Evolutionary conservation across 2,888 invertebrate species (phyloP).

Genomic region (Synanthedon myopaeformis): DNA sequence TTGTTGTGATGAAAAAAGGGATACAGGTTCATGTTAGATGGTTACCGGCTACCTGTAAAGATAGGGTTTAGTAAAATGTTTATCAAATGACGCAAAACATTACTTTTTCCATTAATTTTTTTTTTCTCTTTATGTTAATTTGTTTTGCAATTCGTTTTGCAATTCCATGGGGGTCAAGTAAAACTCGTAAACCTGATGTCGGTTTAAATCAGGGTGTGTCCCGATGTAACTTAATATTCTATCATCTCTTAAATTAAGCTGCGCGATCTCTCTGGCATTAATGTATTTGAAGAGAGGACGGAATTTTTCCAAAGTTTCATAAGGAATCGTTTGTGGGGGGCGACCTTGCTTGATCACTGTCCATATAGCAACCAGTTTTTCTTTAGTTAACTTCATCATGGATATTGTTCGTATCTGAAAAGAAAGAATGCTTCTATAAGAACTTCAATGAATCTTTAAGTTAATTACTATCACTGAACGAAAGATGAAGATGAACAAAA

Average conservation of each 20-base stretch:
- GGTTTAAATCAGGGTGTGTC: slow-evolving; percentile 43
- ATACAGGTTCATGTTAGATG: no score
- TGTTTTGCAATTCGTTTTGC: no score
- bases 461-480: no score
- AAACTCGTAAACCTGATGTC: slow-evolving; percentile 41
- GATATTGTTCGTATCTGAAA: slow-evolving; percentile 48
- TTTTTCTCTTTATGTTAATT: no score
- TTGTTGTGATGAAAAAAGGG: no score
- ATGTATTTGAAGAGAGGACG: slow-evolving; percentile 53
- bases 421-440: not conserved
- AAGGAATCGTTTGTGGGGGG: slow-evolving; percentile 16
- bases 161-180: not conserved
- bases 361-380: slow-evolving; percentile 49
- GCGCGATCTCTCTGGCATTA: slow-evolving; percentile 44
- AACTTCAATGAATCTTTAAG: no score
- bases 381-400: slow-evolving; percentile 49
- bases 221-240: slow-evolving; percentile 46
- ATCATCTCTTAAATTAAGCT: slow-evolving; percentile 38
- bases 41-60: no score
- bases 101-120: no score
- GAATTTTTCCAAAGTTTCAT: slow-evolving; percentile 36
- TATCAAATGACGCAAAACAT: no score
- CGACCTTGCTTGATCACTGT: slow-evolving; percentile 28
- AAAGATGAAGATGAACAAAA: no score
- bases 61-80: no score